These are phyloP conservation scores for Biston stratarius DNA, from an alignment of 2,888 invertebrate species.

Conservation along the genomic window DNA sequence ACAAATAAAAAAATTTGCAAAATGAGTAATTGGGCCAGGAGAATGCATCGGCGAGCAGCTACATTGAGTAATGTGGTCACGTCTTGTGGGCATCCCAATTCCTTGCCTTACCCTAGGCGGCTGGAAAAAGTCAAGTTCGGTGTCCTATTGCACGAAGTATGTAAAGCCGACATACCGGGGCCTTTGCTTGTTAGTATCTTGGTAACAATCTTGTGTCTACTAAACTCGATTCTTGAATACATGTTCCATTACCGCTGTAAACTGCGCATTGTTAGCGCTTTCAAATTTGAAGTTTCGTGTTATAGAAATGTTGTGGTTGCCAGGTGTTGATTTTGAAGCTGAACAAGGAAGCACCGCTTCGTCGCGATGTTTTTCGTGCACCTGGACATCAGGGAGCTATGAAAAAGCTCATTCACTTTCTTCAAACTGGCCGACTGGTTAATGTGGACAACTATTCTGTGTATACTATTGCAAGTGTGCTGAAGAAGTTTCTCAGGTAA, in stretches of 20 bases:
- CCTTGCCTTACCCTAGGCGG: conserved; percentile 92
- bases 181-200: conserved; percentile 92
- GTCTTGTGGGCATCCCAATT: conserved; percentile 94
- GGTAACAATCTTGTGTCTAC: conserved; percentile 22
- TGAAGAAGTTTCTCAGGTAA: conserved; percentile 96
- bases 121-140: conserved; percentile 98
- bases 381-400: conserved; percentile 98
- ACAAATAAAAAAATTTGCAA: conserved; percentile 57
- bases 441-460: conserved; percentile 98
- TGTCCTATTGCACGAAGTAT: conserved; percentile 95
- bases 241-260: neutral
- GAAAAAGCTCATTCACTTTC: conserved; percentile 96
- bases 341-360: conserved; percentile 97
- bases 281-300: neutral
- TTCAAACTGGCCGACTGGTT: conserved; percentile 95
- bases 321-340: conserved; percentile 96
- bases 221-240: neutral
- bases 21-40: conserved; percentile 97
- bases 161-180: conserved; percentile 97
- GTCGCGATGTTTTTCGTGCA: conserved; percentile 97
- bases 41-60: conserved; percentile 96
- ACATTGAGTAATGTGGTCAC: conserved; percentile 96
- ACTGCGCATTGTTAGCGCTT: neutral
- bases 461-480: conserved; percentile 98
- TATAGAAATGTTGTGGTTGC: conserved; percentile 29